Percentiles rank a stretch among this genome's conserved stretches.
Evolutionary conservation across 2,113 vertebrate genomes (phyloP).

Genomic region (Barnardius zonarius): DNA sequence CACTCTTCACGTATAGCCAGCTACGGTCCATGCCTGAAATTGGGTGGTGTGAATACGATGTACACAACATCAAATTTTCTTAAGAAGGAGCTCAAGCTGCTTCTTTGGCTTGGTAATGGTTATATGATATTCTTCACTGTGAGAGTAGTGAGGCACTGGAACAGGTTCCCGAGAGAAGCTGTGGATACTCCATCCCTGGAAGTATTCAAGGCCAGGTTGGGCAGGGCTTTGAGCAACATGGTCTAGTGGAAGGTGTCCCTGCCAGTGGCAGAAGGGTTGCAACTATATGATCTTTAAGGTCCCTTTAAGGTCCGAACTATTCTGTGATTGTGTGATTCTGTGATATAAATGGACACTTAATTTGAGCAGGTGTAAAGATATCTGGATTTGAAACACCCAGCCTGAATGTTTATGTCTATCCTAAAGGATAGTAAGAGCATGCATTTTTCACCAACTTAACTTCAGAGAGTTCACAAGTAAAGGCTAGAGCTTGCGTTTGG

Average conservation of each 20-base stretch:
- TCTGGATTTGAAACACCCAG: neutral
- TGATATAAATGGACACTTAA: neutral
- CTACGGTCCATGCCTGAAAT: neutral
- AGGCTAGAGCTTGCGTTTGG: neutral
- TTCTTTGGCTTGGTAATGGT: neutral
- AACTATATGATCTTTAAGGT: neutral
- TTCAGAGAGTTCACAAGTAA: neutral
- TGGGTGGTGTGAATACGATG: rapidly evolving
- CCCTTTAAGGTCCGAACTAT: neutral
- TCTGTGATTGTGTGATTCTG: neutral
- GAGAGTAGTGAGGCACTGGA: neutral
- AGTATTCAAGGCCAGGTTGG: neutral
- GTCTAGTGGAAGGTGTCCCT: neutral
- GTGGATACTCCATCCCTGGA: neutral
- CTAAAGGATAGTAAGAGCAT: neutral
- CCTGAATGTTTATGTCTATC: neutral
- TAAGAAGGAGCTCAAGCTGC: neutral
- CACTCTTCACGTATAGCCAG: neutral
- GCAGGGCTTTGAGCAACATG: neutral
- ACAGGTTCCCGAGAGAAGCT: neutral
- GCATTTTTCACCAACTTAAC: neutral
- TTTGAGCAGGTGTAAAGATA: neutral
- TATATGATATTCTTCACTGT: rapidly evolving
- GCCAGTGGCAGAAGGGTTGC: rapidly evolving
- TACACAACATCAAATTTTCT: neutral